A percentile compares a stretch with the other conserved stretches of the same genome.
phyloP scores from a whole-genome alignment of 2,797 vertebrate genomes.

The Brachymystax lenok region DNA sequence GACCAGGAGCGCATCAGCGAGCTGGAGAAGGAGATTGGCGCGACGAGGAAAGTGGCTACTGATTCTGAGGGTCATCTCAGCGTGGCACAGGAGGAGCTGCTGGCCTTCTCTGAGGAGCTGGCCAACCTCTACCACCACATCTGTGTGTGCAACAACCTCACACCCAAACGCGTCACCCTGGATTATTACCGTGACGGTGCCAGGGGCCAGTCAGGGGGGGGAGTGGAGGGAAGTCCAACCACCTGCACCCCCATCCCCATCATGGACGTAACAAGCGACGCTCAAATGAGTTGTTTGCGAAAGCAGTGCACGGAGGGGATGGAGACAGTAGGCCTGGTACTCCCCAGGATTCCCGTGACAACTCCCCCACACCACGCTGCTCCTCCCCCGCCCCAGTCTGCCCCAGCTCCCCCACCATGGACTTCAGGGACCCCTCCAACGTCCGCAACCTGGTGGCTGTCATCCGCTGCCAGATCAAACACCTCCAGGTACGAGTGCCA shows the following conservation, averaged over 20 bases:
- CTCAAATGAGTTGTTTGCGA: conserved; percentile 74
- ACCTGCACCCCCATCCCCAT: conserved; percentile 48
- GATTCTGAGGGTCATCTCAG: conserved; percentile 81
- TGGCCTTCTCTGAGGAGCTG: conserved; percentile 85
- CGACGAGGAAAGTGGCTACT: conserved; percentile 74
- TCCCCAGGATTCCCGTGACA: conserved; percentile 39
- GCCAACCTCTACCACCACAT: conserved; percentile 86
- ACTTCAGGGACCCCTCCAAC: conserved; percentile 82
- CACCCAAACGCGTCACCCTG: conserved; percentile 82
- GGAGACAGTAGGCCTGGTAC: conserved; percentile 55
- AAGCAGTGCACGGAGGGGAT: conserved; percentile 70
- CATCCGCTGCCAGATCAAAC: conserved; percentile 85
- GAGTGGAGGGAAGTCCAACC: conserved; percentile 53
- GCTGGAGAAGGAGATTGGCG: conserved; percentile 81
- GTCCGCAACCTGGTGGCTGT: conserved; percentile 80
- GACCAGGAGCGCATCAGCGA: conserved; percentile 80
- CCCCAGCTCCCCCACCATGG: conserved; percentile 79
- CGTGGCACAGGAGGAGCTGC: conserved; percentile 83
- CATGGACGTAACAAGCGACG: conserved; percentile 66
- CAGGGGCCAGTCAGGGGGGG: conserved; percentile 40
- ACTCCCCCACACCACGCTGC: conserved; percentile 51
- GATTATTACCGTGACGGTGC: conserved; percentile 81
- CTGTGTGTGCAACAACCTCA: conserved; percentile 84
- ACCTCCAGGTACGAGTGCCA: conserved; percentile 75
- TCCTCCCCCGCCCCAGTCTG: conserved; percentile 50